Conservation (phyloP, 2,888 invertebrate species). For the Rhyacophila evoluta region DNA sequence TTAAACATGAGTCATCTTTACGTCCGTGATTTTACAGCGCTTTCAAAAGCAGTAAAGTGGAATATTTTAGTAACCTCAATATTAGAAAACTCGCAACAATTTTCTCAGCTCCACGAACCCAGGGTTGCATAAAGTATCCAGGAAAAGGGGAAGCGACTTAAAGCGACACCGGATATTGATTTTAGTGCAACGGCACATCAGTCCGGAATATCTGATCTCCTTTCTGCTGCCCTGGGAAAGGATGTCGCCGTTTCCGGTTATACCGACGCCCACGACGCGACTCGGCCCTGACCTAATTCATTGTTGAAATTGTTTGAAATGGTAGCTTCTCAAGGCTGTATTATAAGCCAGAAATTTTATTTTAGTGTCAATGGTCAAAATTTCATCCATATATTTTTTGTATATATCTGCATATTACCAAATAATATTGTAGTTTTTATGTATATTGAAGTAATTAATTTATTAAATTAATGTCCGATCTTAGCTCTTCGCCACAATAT, state of each 20-base stretch:
- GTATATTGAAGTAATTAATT: too few species aligned
- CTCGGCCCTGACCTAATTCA: slow-evolving; percentile 42
- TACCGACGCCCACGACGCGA: slow-evolving; percentile 50
- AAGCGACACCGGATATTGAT: slow-evolving; percentile 54
- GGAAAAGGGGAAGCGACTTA: not conserved
- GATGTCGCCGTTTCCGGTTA: slow-evolving; percentile 54
- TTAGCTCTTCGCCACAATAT: too few species aligned
- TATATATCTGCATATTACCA: not conserved
- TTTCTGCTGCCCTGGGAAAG: slow-evolving; percentile 57
- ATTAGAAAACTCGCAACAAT: not conserved
- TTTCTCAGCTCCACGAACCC: not conserved
- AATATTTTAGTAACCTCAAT: not conserved
- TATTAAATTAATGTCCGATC: too few species aligned
- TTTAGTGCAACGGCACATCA: slow-evolving; percentile 48
- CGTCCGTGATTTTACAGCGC: too few species aligned
- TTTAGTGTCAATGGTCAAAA: too few species aligned
- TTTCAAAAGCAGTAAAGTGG: too few species aligned
- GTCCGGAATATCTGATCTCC: slow-evolving; percentile 50
- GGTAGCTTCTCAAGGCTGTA: not conserved
- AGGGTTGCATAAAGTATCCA: not conserved
- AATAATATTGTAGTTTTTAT: too few species aligned
- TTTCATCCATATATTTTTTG: too few species aligned
- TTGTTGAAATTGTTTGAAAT: not conserved
- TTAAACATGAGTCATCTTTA: too few species aligned
- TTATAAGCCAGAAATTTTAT: too few species aligned